Conservation (phyloP, 1,140 invertebrate species). For the Heliconius hermathena region DNA sequence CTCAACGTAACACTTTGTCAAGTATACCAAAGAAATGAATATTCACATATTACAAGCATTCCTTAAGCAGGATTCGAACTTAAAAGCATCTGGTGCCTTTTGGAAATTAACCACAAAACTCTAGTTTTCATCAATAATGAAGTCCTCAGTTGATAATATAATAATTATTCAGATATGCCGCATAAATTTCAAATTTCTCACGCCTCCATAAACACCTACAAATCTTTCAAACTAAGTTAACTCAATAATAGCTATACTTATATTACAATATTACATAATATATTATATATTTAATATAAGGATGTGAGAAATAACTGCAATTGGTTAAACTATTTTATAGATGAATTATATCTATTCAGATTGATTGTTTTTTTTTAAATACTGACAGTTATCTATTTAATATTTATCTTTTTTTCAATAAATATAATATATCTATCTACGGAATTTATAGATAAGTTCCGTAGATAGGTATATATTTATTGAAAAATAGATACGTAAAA, state of each 20-base stretch:
- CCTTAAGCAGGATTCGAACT: too few relatives aligned
- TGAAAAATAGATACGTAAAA: too few relatives aligned
- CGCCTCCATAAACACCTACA: not conserved
- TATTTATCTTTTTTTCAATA: not conserved
- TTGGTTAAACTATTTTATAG: not conserved
- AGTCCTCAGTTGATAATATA: not conserved
- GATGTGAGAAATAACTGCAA: not conserved
- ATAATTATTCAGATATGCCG: not conserved
- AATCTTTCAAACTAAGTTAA: not conserved
- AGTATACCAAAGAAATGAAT: too few relatives aligned
- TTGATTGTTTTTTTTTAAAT: not conserved
- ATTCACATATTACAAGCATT: too few relatives aligned
- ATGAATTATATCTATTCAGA: not conserved
- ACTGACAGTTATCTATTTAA: not conserved
- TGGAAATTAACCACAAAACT: too few relatives aligned
- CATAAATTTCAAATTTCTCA: constrained; percentile 1
- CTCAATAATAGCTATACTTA: not conserved
- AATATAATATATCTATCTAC: too few relatives aligned
- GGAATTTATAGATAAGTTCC: too few relatives aligned
- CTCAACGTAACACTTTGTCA: too few relatives aligned
- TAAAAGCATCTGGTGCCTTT: too few relatives aligned
- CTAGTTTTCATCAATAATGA: not conserved
- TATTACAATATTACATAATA: not conserved
- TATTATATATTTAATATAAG: too few relatives aligned
- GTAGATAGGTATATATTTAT: too few relatives aligned